Evolutionary conservation across 2,888 invertebrate species (phyloP), one percentile per base, ranked within the genome.

Genomic region (Coleophora flavipennella): DNA sequence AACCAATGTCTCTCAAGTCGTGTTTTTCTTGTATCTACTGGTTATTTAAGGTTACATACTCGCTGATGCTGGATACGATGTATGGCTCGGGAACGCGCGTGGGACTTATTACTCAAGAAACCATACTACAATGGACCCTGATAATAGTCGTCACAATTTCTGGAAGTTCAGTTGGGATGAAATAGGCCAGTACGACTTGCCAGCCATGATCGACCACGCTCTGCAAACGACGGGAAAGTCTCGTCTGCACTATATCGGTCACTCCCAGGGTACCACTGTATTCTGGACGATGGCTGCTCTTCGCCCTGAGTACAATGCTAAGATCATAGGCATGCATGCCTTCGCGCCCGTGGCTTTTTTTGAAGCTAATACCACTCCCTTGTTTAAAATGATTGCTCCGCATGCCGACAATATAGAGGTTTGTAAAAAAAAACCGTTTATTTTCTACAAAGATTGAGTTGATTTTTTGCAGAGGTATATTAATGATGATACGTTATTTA

Each of bases 101-200:
- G 94, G 94, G 10, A 92, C 89, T 52, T 81, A 76, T 13, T 90
- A 90, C 59, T 87, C 88, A 8, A 71, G 84, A 25, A 71, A 67
- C 4, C 92, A 92, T 56, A 53, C 59, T 1, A 62, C 62, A 1
- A 50, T 75, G 62, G 53, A 78, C 41, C 71, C 83, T 1, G 61
- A 59, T 11, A 45, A 44, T 8, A 39, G 10, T 4, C 29, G 29
- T 11, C 40, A 53, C n/a, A 56, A 70, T 10, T 91, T 84, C 58
- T 91, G 90, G 90, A 62, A 85, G 31, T 91, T 89, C 57, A 92
- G 92, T 50, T 95, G 91, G 90, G 92, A 95, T 62, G 90, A 94
- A 60, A 93, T 95, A 66, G 93, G 91, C 0, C 63, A 80, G 35
- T 86, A 76, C 45, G 96, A 96, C 68, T 56, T 96, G 11, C 93